Evolutionary conservation across 2,797 vertebrate genomes (phyloP), one percentile per base, ranked within the genome.

Genomic region (Tenualosa ilisha): DNA sequence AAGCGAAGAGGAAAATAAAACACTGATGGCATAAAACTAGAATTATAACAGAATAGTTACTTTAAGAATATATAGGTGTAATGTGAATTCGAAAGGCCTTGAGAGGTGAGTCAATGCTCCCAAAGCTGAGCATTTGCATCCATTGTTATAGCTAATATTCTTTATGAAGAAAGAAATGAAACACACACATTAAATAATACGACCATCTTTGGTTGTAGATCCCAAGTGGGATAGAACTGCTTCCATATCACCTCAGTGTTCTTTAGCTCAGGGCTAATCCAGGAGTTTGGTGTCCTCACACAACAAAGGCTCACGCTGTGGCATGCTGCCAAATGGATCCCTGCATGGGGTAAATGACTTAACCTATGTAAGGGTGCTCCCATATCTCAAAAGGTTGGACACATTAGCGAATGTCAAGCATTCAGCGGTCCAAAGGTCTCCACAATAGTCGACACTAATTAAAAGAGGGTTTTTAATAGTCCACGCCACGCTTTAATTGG

Each of bases 381-480:
- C 68, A 75, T 75, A 40, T 75, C 68, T 75, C 68, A 40, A 75
- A 75, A 75, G 68, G 68, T 75, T 43, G 68, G 37, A 75, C 68
- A 20, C 68, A 75, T 75, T 75, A 75, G 68, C 68, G 46, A 75
- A 75, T 40, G 68, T 75, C 68, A 75, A 75, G 31, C 68, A 75
- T 40, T 75, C 31, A 6, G 68, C 13, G 68, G 68, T 75, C 12
- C 68, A 40, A 13, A 43, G 68, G 68, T 37, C 68, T 75, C 37
- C 68, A 75, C 68, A 40, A 75, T 37, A 15, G 37, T 75, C 68
- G 68, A 75, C 68, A 40, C 68, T 75, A 75, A 75, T 75, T 75
- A 75, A 75, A 75, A 75, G 68, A 68, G 63, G 26, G 63, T 31
- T 24, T 68, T 24, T 68, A 12, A 26, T 15, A 53, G 51, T 53